These are phyloP conservation scores for Brachyptera risi DNA, from an alignment of 2,888 invertebrate genomes.

Conservation along the genomic window DNA sequence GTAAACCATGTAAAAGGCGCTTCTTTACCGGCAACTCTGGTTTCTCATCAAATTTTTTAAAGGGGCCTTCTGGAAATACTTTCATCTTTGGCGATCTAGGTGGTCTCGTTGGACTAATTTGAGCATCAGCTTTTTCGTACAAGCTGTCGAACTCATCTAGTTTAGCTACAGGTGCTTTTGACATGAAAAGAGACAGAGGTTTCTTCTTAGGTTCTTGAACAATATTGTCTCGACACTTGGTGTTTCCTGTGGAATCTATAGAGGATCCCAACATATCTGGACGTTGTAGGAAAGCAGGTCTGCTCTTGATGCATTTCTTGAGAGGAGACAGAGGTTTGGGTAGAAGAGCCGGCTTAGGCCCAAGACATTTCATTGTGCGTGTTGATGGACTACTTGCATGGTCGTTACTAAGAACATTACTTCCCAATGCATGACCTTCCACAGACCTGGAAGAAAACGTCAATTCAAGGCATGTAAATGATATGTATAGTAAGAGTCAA, in stretches of 20 bases:
- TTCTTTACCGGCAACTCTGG: constrained; percentile 18
- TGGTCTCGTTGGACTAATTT: constrained; percentile 24
- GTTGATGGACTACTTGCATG: no score
- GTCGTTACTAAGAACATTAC: no score
- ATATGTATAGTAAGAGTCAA: no score
- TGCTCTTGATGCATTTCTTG: no score
- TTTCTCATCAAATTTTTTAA: not conserved
- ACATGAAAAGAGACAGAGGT: not conserved
- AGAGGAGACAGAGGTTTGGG: constrained; percentile 26
- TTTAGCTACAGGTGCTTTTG: constrained; percentile 28
- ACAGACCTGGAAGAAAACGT: no score
- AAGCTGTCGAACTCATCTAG: constrained; percentile 28
- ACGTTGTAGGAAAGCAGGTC: constrained; percentile 1
- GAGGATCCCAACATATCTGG: not conserved
- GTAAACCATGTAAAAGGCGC: not conserved
- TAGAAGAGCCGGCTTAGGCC: constrained; percentile 27
- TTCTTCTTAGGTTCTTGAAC: not conserved
- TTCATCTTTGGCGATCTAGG: constrained; percentile 31
- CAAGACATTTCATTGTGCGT: no score
- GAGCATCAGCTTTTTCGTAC: not conserved
- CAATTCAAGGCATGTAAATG: no score
- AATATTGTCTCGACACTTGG: not conserved
- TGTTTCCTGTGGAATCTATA: not conserved
- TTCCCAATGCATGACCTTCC: no score
- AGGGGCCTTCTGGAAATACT: constrained; percentile 22